Evolutionary conservation across 2,113 vertebrate genomes (phyloP).

Genomic region (Ailuropoda melanoleuca): DNA sequence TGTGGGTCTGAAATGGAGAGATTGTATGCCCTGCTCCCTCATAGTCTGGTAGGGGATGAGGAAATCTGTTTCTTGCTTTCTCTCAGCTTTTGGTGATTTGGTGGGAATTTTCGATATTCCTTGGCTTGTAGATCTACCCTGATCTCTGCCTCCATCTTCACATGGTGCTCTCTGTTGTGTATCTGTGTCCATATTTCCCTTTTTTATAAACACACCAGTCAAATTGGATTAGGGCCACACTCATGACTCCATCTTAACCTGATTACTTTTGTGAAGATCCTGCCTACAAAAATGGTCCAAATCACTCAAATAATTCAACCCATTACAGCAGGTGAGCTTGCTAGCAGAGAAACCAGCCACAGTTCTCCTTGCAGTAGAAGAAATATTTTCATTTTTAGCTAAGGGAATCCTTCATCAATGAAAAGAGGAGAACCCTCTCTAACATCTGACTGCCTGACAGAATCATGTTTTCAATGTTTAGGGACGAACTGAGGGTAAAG

Average conservation of each 20-base stretch:
- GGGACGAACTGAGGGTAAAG: neutral
- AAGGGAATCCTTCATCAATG: neutral
- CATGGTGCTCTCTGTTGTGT: too few relatives aligned
- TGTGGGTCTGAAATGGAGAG: neutral
- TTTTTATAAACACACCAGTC: neutral
- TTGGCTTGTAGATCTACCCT: neutral
- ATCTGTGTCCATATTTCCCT: neutral
- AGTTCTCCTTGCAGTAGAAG: neutral
- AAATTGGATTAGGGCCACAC: neutral
- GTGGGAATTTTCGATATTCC: neutral
- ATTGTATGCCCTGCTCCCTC: neutral
- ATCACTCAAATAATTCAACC: neutral
- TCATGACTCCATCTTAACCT: neutral
- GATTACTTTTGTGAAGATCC: neutral
- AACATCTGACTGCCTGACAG: neutral
- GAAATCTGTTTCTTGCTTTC: neutral
- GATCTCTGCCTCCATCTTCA: neutral
- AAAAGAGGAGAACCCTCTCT: neutral
- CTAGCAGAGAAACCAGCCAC: neutral
- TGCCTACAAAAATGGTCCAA: neutral
- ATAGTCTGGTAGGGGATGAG: too few relatives aligned
- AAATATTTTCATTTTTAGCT: neutral
- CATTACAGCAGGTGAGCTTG: neutral
- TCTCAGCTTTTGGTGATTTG: neutral
- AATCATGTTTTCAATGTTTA: neutral